Evolutionary conservation across 1,140 invertebrate genomes (phyloP).

Genomic region (Dryas iulia): DNA sequence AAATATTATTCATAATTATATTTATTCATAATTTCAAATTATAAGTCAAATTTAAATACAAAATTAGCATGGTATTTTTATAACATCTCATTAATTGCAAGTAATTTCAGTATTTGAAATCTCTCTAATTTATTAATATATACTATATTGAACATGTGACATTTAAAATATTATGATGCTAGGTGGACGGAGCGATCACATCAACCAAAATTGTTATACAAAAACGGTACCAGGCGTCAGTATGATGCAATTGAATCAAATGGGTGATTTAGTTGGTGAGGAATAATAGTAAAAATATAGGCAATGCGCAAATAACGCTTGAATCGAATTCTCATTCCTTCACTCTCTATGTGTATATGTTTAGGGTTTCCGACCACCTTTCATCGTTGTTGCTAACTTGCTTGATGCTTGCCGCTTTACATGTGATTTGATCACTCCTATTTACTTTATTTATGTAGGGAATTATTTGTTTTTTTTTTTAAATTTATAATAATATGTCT

Average conservation of each 20-base stretch:
- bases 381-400: slow-evolving; percentile 52
- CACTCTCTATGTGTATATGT: slow-evolving; percentile 39
- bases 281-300: slow-evolving; percentile 40
- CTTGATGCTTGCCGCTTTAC: slow-evolving; percentile 43
- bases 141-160: not conserved
- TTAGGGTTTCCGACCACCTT: slow-evolving; percentile 71
- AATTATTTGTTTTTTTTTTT: no score
- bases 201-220: slow-evolving; percentile 47
- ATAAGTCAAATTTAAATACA: no score
- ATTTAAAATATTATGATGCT: slow-evolving; percentile 56
- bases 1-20: no score
- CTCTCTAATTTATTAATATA: not conserved
- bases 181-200: slow-evolving; percentile 75
- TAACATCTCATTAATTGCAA: no score
- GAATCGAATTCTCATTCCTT: slow-evolving; percentile 44
- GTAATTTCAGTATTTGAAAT: no score
- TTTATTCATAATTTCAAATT: no score
- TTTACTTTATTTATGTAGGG: not conserved
- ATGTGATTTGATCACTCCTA: slow-evolving; percentile 9
- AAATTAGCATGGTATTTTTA: no score
- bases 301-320: slow-evolving; percentile 48
- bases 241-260: slow-evolving; percentile 72
- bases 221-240: slow-evolving; percentile 58
- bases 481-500: no score
- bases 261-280: slow-evolving; percentile 78